phyloP scores from a whole-genome alignment of 2,113 vertebrate genomes.

The Elanus axillaris region DNA sequence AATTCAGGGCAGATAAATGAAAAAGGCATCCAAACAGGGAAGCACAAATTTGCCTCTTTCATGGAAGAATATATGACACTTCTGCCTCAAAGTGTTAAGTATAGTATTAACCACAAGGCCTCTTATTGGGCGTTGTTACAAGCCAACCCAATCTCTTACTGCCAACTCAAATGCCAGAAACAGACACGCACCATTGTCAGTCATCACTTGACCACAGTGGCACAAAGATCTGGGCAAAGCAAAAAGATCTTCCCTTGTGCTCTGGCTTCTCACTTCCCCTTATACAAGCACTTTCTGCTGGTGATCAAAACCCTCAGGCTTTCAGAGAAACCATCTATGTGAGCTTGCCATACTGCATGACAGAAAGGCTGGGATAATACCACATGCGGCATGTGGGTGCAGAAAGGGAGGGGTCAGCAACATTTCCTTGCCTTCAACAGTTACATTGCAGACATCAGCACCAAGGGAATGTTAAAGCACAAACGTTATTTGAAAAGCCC shows the following conservation, averaged over 20 bases:
- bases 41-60: neutral
- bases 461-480: neutral
- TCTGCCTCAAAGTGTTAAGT: neutral
- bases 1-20: neutral
- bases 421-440: neutral
- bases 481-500: neutral
- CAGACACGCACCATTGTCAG: neutral
- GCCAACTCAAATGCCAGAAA: neutral
- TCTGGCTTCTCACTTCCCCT: neutral
- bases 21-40: neutral
- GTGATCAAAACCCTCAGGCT: neutral
- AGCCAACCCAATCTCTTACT: neutral
- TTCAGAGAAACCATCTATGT: neutral
- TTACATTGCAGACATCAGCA: neutral
- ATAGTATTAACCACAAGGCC: neutral
- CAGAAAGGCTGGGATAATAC: neutral
- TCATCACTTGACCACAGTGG: neutral
- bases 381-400: neutral
- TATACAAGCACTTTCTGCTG: neutral
- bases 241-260: neutral
- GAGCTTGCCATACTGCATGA: neutral
- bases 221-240: neutral
- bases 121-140: neutral
- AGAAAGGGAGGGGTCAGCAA: neutral
- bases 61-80: neutral